Evolutionary conservation across 2,888 invertebrate genomes (phyloP).

Genomic region (Ashinkailepas kermadecensis): DNA sequence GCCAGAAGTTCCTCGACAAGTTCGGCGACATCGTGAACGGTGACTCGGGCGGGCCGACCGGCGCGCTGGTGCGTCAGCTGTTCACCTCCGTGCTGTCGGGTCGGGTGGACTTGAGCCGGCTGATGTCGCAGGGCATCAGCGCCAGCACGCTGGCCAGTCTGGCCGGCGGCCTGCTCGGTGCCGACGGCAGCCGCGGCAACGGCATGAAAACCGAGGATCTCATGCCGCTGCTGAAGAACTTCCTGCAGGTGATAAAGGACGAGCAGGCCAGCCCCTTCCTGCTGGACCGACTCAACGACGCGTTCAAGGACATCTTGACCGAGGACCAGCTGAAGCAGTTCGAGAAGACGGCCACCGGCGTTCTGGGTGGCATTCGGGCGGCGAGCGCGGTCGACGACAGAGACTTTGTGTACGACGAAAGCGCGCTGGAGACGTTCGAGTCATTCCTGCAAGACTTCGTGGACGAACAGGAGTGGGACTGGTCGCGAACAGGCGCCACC

Average conservation of each 20-base stretch:
- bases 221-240: neutral
- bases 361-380: constrained; percentile 6
- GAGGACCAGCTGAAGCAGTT: neutral
- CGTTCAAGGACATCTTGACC: neutral
- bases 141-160: neutral
- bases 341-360: neutral
- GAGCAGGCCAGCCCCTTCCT: constrained; percentile 22
- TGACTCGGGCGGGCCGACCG: neutral
- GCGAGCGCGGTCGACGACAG: neutral
- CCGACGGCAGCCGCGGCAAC: neutral
- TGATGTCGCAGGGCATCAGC: constrained; percentile 5
- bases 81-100: constrained; percentile 4
- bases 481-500: neutral
- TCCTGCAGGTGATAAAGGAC: constrained; percentile 16
- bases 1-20: neutral
- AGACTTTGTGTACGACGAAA: constrained; percentile 14
- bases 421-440: constrained; percentile 18
- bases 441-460: constrained; percentile 15
- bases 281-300: constrained; percentile 12
- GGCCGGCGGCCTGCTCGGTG: neutral
- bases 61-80: neutral
- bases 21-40: neutral
- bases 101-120: neutral
- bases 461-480: constrained; percentile 18
- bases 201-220: constrained; percentile 9